Evolutionary conservation across 2,888 invertebrate genomes (phyloP).

Genomic region (Chymomyza caudatula): DNA sequence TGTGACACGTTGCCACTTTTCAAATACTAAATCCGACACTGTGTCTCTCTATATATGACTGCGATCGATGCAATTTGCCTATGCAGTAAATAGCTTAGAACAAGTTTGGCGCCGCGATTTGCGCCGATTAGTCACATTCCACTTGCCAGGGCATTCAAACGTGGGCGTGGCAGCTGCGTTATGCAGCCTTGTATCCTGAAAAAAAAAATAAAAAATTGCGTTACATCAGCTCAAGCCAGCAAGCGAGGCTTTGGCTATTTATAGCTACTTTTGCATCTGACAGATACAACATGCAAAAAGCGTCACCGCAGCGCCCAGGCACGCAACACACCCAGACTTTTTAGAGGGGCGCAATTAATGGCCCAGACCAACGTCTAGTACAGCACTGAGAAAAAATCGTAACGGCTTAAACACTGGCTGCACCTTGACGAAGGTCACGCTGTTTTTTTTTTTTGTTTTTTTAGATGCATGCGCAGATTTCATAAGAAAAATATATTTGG

Average conservation of each 20-base stretch:
- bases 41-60: neutral
- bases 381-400: neutral
- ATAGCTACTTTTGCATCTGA: conserved; percentile 39
- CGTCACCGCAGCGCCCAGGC: neutral
- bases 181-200: neutral
- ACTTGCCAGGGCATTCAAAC: conserved; percentile 13
- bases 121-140: conserved; percentile 71
- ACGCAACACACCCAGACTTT: neutral
- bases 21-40: neutral
- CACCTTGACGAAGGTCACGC: conserved; percentile 58
- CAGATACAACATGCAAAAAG: conserved; percentile 8
- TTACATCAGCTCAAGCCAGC: conserved; percentile 12
- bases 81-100: conserved; percentile 40
- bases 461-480: conserved; percentile 71
- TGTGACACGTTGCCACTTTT: too few species aligned
- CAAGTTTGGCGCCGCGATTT: conserved; percentile 58
- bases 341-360: conserved; percentile 9
- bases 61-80: neutral
- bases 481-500: conserved; percentile 47
- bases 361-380: neutral
- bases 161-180: conserved; percentile 52
- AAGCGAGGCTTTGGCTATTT: conserved; percentile 54
- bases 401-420: neutral
- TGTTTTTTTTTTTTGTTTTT: conserved; percentile 26
- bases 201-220: neutral